These are phyloP conservation scores for Pygocentrus nattereri DNA, from an alignment of 2,797 vertebrate genomes.

Conservation along the genomic window DNA sequence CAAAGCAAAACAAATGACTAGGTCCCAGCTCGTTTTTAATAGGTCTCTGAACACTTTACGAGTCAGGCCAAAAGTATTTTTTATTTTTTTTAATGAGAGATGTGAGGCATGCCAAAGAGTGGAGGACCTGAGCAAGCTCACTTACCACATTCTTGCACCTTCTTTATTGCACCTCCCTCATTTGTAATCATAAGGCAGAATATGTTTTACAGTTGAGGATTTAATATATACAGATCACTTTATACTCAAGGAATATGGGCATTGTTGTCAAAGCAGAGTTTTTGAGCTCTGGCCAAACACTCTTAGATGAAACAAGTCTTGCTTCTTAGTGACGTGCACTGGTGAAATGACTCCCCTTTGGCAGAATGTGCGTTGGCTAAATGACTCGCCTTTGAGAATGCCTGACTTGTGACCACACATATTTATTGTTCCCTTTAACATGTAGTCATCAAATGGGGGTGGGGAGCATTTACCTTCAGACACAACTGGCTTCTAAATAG, in stretches of 20 bases:
- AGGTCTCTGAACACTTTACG: constrained; percentile 51
- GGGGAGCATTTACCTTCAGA: constrained; percentile 69
- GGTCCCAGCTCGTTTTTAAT: constrained; percentile 55
- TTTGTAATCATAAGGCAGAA: constrained; percentile 3
- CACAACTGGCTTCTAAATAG: constrained; percentile 70
- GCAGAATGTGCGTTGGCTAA: constrained; percentile 41
- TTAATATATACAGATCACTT: constrained; percentile 15
- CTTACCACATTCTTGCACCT: background rate
- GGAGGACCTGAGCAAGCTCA: background rate
- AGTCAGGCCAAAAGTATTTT: constrained; percentile 56
- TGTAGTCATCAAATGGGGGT: constrained; percentile 76
- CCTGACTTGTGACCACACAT: constrained; percentile 73
- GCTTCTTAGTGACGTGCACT: constrained; percentile 5
- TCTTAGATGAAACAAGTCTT: constrained; percentile 16
- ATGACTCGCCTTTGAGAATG: constrained; percentile 59
- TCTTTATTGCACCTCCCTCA: constrained; percentile 10
- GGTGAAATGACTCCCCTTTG: constrained; percentile 33
- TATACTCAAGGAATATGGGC: background rate
- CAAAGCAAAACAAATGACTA: constrained; percentile 65
- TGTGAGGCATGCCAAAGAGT: constrained; percentile 24
- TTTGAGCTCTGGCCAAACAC: constrained; percentile 8
- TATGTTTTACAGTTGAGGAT: constrained; percentile 1
- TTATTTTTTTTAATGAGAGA: constrained; percentile 29
- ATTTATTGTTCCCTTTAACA: constrained; percentile 77
- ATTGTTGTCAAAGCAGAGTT: background rate